Evolutionary conservation across 2,888 invertebrate genomes (phyloP).

Genomic region (Ctena decussata): DNA sequence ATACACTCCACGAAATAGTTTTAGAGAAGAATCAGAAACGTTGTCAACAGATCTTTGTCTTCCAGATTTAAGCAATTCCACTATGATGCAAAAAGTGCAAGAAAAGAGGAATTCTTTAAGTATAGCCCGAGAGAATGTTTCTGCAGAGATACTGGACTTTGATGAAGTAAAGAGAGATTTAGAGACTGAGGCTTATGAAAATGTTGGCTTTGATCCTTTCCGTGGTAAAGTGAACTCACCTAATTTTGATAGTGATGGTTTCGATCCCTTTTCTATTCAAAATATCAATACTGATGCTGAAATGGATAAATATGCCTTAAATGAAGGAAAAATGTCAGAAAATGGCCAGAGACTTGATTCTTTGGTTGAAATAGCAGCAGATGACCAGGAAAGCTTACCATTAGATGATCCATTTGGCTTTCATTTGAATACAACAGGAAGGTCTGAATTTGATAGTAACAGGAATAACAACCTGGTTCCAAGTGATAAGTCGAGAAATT

Average conservation of each 20-base stretch:
- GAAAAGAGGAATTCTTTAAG: constrained; percentile 71
- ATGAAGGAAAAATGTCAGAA: background rate
- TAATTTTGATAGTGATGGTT: background rate
- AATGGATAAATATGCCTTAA: background rate
- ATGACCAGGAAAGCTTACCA: background rate
- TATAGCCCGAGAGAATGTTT: background rate
- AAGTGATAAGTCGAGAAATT: background rate
- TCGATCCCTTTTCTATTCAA: constrained; percentile 86
- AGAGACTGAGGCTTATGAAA: background rate
- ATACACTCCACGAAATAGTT: constrained; percentile 79
- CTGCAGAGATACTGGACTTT: constrained; percentile 17
- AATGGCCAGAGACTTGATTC: background rate
- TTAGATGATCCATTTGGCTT: background rate
- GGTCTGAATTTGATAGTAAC: background rate
- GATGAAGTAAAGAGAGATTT: background rate
- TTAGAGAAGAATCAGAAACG: constrained; percentile 56
- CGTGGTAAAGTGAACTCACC: background rate
- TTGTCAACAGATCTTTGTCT: constrained; percentile 62
- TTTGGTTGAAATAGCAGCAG: background rate
- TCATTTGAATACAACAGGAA: background rate
- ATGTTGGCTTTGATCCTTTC: background rate
- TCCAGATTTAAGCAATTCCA: constrained; percentile 86
- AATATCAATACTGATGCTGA: constrained; percentile 74
- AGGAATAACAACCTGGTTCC: background rate
- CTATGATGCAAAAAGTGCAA: constrained; percentile 86